Base-by-base conservation (phyloP, 2,888 invertebrate genomes). In the Athetis lepigone region DNA sequence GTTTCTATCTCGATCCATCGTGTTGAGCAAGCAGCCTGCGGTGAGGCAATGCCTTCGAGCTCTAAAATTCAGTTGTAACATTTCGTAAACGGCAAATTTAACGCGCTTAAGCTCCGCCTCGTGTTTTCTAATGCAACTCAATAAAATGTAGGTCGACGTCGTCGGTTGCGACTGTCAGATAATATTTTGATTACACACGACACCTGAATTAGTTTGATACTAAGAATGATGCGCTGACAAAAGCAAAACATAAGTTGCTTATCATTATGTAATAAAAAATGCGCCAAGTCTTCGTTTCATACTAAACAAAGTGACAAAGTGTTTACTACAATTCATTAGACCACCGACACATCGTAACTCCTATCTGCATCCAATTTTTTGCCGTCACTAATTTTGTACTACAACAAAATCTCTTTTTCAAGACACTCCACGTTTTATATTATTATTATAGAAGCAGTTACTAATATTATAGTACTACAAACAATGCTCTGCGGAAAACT, bases 41-140 rank as follows among this genome's bases (percentile, higher is more conserved):
- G 85, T 92, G 92, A 87, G 86, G 93, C 90, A 92, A 94, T 89
- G 86, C 79, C 88, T 86, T 75, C 77, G 83, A 90, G 90, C 88
- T 92, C 91, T 90, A 90, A 93, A 93, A 94, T 93, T 93, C 89
- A 92, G 90, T 91, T 90, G 89, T 91, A 92, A 90, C 90, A 90
- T 94, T 94, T 94, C 92, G 94, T 92, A 93, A 94, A 93, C 92
- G 88, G 90, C 90, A 90, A 93, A 93, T 92, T 92, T 90, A 92
- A 91, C 90, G 90, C 92, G 89, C 89, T 88, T 88, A 90, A 88
- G 89, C 88, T 86, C 90, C 89, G 92, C 91, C 90, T 89, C 88
- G 89, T 90, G 87, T 92, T 92, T 91, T 93, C 89, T 91, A 92
- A 90, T 91, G 92, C 92, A 93, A 93, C 89, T 89, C 85, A 85